Evolutionary conservation across 2,113 vertebrate genomes (phyloP).

Genomic region (Aleadryas rufinucha): DNA sequence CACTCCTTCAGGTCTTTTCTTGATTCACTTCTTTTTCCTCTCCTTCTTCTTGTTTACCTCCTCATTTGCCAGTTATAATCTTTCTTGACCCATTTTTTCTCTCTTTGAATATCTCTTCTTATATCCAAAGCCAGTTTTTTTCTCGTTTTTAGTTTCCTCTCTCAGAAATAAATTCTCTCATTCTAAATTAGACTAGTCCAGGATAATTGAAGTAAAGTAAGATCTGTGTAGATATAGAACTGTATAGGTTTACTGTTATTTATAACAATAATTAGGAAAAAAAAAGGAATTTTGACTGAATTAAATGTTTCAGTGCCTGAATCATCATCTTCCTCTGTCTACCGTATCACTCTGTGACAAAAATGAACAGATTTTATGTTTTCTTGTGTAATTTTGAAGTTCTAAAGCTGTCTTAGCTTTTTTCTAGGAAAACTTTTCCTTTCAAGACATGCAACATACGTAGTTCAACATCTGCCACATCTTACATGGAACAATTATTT

Average conservation of each 20-base stretch:
- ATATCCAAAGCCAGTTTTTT: background rate
- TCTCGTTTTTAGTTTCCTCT: background rate
- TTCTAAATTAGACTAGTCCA: background rate
- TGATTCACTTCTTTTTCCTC: background rate
- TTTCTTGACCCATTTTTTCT: background rate
- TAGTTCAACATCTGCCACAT: background rate
- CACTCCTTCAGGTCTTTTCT: background rate
- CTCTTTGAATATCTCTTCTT: background rate
- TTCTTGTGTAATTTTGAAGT: background rate
- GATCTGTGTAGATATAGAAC: background rate
- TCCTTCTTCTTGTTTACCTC: background rate
- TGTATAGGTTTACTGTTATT: background rate
- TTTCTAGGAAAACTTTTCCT: background rate
- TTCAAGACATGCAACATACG: background rate
- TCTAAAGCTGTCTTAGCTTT: background rate
- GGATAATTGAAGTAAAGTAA: background rate
- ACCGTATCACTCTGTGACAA: background rate
- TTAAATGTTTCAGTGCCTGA: background rate
- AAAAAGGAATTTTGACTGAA: background rate
- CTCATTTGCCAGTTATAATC: background rate
- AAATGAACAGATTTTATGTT: background rate
- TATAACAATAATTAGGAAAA: background rate
- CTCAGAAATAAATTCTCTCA: background rate
- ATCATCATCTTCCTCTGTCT: background rate
- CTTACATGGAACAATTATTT: background rate